These are phyloP conservation scores for Caenorhabditis drosophilae DNA, from an alignment of 2,888 invertebrate genomes.

Conservation along the genomic window DNA sequence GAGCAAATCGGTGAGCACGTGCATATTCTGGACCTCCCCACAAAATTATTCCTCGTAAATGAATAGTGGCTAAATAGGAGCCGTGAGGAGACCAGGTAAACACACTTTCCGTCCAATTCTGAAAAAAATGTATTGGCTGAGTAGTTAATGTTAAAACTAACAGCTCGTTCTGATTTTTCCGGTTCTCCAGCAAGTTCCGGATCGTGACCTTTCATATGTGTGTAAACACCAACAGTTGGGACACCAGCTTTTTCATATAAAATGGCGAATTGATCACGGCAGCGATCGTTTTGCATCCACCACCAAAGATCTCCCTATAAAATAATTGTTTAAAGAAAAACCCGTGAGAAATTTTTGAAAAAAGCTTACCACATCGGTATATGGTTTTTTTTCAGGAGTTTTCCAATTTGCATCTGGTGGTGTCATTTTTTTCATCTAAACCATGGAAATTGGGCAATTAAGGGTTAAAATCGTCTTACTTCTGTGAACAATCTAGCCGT, in stretches of 20 bases:
- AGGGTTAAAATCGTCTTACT: constrained; percentile 76
- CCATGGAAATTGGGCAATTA: background rate
- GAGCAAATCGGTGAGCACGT: constrained; percentile 85
- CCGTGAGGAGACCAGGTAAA: constrained; percentile 97
- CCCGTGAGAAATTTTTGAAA: background rate
- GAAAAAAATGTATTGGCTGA: too few species aligned
- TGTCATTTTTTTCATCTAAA: constrained; percentile 76
- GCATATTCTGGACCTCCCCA: constrained; percentile 95
- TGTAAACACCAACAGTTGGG: constrained; percentile 46
- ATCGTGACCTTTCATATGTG: constrained; percentile 54
- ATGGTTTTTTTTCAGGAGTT: constrained; percentile 85
- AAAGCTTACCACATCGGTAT: constrained; percentile 75
- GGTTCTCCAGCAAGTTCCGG: constrained; percentile 46
- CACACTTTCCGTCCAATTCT: constrained; percentile 95
- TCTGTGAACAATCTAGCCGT: constrained; percentile 89
- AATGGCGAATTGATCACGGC: constrained; percentile 92
- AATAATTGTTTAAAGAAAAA: background rate
- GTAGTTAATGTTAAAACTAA: background rate
- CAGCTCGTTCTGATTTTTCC: constrained; percentile 34
- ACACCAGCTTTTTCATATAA: constrained; percentile 79
- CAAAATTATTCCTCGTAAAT: constrained; percentile 88
- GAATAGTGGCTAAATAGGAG: constrained; percentile 93
- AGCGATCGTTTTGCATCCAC: constrained; percentile 90
- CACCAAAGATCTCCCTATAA: constrained; percentile 84
- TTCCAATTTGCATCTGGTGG: constrained; percentile 91